Evolutionary conservation across 2,888 invertebrate species (phyloP).

Genomic region (Quadroppia sp.): DNA sequence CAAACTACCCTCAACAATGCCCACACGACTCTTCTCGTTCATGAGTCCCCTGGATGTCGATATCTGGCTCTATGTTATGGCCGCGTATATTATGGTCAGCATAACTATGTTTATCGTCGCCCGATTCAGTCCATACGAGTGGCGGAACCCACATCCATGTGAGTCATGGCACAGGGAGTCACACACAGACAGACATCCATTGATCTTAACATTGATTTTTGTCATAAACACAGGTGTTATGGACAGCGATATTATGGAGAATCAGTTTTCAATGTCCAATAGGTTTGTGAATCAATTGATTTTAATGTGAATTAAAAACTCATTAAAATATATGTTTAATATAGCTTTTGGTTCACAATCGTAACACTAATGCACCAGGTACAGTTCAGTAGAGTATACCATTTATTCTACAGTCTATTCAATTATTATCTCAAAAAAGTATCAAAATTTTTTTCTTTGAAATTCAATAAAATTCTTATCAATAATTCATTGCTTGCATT

Average conservation of each 20-base stretch:
- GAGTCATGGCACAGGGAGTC: constrained; percentile 48
- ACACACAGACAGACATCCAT: not conserved
- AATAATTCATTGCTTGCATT: not conserved
- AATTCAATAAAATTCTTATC: not conserved
- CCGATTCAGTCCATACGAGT: constrained; percentile 77
- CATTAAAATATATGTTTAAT: not conserved
- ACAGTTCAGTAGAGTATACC: not conserved
- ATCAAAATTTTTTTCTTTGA: no score
- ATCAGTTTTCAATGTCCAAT: constrained; percentile 66
- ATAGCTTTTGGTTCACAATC: constrained; percentile 90
- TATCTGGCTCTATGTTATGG: constrained; percentile 89
- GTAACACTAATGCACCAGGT: constrained; percentile 85
- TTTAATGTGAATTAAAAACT: not conserved
- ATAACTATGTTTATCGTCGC: constrained; percentile 93
- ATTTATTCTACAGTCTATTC: no score
- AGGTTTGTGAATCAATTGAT: constrained; percentile 16
- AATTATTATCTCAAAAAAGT: no score
- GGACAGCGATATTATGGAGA: constrained; percentile 69
- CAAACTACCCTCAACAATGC: constrained; percentile 85
- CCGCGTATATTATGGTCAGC: constrained; percentile 87
- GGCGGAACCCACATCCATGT: constrained; percentile 53
- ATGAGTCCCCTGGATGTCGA: constrained; percentile 91
- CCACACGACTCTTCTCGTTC: constrained; percentile 84
- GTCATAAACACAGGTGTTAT: constrained; percentile 45
- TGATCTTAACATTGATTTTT: not conserved